These are phyloP conservation scores for Pyxicephalus adspersus DNA, from an alignment of 2,113 vertebrate species.

Conservation along the genomic window DNA sequence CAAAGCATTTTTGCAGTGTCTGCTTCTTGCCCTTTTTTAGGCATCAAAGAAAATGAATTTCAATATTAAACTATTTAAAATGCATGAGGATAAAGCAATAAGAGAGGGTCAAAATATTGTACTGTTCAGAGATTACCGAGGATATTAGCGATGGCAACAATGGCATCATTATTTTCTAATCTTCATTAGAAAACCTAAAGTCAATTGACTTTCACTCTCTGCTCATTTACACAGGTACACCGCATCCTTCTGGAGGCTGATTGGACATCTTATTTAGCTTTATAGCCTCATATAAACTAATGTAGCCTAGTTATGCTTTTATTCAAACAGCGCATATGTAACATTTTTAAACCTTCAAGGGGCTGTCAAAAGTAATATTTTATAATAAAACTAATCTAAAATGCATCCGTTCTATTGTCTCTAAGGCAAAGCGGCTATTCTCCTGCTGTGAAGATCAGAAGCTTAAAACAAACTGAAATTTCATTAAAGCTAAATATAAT, in stretches of 20 bases:
- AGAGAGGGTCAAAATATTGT: constrained; percentile 21
- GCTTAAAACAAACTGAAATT: too few species aligned
- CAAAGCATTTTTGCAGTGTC: neutral
- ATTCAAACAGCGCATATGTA: constrained; percentile 1
- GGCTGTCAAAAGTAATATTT: neutral
- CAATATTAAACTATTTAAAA: constrained; percentile 22
- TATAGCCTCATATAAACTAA: constrained; percentile 3
- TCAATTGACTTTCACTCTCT: constrained; percentile 20
- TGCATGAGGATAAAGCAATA: constrained; percentile 31
- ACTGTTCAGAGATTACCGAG: constrained; percentile 19
- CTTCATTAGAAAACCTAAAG: constrained; percentile 21
- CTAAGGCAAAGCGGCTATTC: too few species aligned
- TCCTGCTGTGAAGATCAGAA: too few species aligned
- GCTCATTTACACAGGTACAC: constrained; percentile 19
- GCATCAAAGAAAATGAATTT: neutral
- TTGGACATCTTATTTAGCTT: neutral
- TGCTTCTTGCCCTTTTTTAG: neutral
- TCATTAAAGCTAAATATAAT: too few species aligned
- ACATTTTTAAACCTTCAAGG: neutral
- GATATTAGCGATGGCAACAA: constrained; percentile 20
- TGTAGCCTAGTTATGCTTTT: neutral
- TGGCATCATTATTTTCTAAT: neutral
- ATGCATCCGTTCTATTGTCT: too few species aligned
- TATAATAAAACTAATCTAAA: too few species aligned
- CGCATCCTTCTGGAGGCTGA: neutral